phyloP scores from a whole-genome alignment of 2,888 invertebrate genomes.

The Patella pellucida region DNA sequence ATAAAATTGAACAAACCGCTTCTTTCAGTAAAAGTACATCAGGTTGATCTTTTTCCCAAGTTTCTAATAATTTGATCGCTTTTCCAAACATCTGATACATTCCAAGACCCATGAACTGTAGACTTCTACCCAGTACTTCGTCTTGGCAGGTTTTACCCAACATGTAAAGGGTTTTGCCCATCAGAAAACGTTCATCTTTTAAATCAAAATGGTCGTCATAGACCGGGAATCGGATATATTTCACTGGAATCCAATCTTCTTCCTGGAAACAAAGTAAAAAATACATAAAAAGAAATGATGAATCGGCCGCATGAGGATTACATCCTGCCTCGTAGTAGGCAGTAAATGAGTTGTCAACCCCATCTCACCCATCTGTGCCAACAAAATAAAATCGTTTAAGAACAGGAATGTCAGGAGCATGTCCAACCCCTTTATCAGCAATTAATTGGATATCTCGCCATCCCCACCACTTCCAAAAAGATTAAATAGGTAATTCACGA shows the following conservation, averaged over 20 bases:
- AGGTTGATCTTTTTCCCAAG: constrained; percentile 28
- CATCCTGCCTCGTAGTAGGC: background rate
- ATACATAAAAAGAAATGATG: constrained; percentile 3
- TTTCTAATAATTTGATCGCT: constrained; percentile 57
- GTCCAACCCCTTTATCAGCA: too few species aligned
- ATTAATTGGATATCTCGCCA: too few species aligned
- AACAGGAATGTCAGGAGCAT: too few species aligned
- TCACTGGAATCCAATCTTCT: constrained; percentile 81
- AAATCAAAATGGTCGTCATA: constrained; percentile 94
- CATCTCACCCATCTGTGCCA: too few species aligned
- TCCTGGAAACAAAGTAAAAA: constrained; percentile 44
- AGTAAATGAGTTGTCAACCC: background rate
- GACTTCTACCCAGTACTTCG: constrained; percentile 55
- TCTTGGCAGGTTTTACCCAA: constrained; percentile 50
- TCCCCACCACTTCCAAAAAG: too few species aligned
- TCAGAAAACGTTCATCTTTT: constrained; percentile 78
- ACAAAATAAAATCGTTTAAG: too few species aligned
- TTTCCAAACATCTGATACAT: constrained; percentile 80
- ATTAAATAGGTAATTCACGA: too few species aligned
- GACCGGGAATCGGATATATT: constrained; percentile 84
- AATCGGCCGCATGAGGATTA: background rate
- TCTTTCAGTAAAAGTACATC: constrained; percentile 35
- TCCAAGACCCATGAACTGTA: constrained; percentile 77
- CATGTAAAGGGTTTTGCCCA: constrained; percentile 84
- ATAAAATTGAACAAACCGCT: constrained; percentile 38